Conservation (phyloP, 2,797 vertebrate genomes). For the Oreortyx pictus region DNA sequence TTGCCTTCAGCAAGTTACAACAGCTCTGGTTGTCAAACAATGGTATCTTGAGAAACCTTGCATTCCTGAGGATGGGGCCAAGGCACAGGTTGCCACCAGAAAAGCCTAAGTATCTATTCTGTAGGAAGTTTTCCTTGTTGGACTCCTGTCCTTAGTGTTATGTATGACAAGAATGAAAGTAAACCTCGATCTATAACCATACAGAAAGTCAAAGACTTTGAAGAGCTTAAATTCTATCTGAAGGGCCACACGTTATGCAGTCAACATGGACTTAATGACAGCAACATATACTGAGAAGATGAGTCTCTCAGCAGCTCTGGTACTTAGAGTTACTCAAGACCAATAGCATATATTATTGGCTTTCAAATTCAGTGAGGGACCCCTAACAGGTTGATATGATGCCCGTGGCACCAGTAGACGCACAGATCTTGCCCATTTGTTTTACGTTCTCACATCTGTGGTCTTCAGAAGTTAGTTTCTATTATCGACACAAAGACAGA, state of each 20-base stretch:
- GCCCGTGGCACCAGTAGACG: neutral
- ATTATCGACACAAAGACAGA: neutral
- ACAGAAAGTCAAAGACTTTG: neutral
- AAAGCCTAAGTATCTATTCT: neutral
- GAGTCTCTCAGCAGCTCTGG: neutral
- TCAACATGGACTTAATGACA: neutral
- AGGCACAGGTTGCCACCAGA: neutral
- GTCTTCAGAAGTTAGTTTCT: neutral
- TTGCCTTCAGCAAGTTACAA: neutral
- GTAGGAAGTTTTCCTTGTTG: too few relatives aligned
- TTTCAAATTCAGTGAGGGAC: neutral
- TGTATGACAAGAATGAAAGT: neutral
- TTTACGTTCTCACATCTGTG: neutral
- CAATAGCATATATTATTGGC: neutral
- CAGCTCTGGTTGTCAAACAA: neutral
- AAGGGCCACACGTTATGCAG: neutral
- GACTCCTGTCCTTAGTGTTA: too few relatives aligned
- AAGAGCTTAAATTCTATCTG: neutral
- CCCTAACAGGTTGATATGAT: neutral
- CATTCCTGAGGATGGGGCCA: neutral
- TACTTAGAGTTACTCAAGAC: neutral
- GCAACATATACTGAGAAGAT: neutral
- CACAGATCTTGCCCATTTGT: neutral
- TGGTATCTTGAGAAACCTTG: neutral
- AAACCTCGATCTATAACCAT: neutral